These are phyloP conservation scores for Smutsia gigantea DNA, from an alignment of 2,797 vertebrate genomes.

Conservation along the genomic window DNA sequence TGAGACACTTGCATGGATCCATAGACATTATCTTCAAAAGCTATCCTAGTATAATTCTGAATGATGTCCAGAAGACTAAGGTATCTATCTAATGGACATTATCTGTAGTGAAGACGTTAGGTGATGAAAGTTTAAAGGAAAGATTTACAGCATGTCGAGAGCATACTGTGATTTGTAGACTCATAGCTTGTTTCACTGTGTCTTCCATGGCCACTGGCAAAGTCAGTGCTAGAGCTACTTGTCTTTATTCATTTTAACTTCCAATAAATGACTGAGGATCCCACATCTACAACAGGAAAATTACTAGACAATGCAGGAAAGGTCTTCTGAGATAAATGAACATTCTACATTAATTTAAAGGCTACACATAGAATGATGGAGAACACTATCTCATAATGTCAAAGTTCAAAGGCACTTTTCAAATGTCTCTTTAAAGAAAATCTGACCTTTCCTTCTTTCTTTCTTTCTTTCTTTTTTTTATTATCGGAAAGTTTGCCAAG, in stretches of 20 bases:
- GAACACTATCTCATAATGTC: constrained; percentile 63
- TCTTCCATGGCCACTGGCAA: not conserved
- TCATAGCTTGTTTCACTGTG: not conserved
- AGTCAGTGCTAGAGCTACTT: not conserved
- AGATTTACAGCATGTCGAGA: constrained; percentile 33
- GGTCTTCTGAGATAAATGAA: constrained; percentile 60
- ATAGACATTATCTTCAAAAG: constrained; percentile 26
- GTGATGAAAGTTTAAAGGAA: constrained; percentile 53
- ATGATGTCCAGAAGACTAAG: constrained; percentile 20
- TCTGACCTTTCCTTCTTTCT: constrained; percentile 34
- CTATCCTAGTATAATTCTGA: not conserved
- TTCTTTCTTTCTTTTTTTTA: constrained; percentile 28
- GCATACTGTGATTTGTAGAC: constrained; percentile 44
- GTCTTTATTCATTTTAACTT: constrained; percentile 53
- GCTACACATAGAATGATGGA: constrained; percentile 65
- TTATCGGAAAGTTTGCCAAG: constrained; percentile 60
- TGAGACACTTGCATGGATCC: not conserved
- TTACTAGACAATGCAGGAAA: constrained; percentile 56
- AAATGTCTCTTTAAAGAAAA: constrained; percentile 71
- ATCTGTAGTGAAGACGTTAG: constrained; percentile 3
- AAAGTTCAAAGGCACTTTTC: constrained; percentile 71
- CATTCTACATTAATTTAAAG: constrained; percentile 64
- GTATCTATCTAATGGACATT: not conserved
- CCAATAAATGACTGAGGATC: not conserved
- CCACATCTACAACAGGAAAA: constrained; percentile 39